These are phyloP conservation scores for Malurus alboscapulatus DNA, from an alignment of 2,113 vertebrate species.

Conservation along the genomic window DNA sequence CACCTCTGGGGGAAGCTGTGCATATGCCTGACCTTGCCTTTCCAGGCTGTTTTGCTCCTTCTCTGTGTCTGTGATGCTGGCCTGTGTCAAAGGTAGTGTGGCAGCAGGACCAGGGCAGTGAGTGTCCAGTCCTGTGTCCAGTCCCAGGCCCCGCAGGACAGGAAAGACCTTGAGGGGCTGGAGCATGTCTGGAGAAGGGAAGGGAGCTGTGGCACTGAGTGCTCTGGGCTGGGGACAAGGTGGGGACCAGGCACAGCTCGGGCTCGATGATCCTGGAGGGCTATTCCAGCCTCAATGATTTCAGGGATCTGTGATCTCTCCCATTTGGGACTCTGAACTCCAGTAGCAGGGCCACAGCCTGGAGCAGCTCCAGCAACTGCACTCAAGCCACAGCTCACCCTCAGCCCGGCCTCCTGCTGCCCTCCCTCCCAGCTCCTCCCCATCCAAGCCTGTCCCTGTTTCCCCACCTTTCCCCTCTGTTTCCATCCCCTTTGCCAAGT, in stretches of 20 bases:
- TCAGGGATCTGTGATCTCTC: neutral
- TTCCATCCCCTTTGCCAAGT: neutral
- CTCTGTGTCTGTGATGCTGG: neutral
- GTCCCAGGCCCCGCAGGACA: neutral
- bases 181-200: fast-evolving
- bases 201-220: fast-evolving
- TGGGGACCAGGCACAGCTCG: fast-evolving
- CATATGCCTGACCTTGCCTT: neutral
- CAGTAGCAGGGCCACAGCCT: neutral
- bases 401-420: neutral
- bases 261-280: neutral
- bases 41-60: neutral
- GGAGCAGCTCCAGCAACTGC: neutral
- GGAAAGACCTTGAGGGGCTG: neutral
- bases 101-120: neutral
- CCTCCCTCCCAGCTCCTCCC: neutral
- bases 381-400: neutral
- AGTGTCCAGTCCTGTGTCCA: neutral
- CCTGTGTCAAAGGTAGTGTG: neutral
- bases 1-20: neutral
- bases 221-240: neutral
- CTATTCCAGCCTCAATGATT: neutral
- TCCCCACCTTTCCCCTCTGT: neutral
- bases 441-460: neutral
- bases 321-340: neutral